Percentiles rank a stretch among this genome's conserved stretches.
Conservation (phyloP, 1,140 invertebrate genomes). For the Rhyacophila brunnea region DNA sequence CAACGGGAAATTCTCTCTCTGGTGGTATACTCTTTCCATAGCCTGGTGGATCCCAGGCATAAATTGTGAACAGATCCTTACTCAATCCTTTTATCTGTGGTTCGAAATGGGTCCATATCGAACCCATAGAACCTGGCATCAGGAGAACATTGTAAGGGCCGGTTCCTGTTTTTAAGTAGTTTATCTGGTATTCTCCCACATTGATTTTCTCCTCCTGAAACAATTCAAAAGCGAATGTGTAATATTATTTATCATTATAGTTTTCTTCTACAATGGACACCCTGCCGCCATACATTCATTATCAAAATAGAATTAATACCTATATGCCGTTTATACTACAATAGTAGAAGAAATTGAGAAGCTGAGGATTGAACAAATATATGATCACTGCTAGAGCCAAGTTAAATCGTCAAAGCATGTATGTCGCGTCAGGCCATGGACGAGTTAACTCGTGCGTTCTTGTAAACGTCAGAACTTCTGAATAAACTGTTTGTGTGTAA, state of each 20-base stretch:
- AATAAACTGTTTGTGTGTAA: no score
- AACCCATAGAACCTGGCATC: slow-evolving; percentile 75
- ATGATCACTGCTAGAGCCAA: no score
- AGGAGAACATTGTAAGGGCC: slow-evolving; percentile 69
- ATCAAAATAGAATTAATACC: no score
- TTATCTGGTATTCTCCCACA: slow-evolving; percentile 60
- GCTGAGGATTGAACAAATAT: no score
- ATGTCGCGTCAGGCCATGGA: no score
- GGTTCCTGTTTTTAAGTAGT: slow-evolving; percentile 71
- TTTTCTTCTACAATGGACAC: not conserved
- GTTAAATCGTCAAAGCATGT: no score
- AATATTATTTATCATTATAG: no score
- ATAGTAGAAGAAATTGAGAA: not conserved
- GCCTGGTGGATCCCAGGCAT: slow-evolving; percentile 87
- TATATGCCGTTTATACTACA: not conserved
- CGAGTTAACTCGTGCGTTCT: no score
- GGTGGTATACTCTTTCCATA: slow-evolving; percentile 84
- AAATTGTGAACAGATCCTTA: slow-evolving; percentile 67
- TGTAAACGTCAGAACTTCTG: no score
- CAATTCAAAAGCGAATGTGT: not conserved
- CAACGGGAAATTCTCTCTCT: slow-evolving; percentile 63
- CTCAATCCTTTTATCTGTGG: slow-evolving; percentile 74
- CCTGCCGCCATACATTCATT: no score
- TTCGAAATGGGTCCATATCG: slow-evolving; percentile 78
- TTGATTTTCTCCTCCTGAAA: slow-evolving; percentile 56